Evolutionary conservation across 2,797 vertebrate species (phyloP).

Genomic region (Triplophysa bombifrons): DNA sequence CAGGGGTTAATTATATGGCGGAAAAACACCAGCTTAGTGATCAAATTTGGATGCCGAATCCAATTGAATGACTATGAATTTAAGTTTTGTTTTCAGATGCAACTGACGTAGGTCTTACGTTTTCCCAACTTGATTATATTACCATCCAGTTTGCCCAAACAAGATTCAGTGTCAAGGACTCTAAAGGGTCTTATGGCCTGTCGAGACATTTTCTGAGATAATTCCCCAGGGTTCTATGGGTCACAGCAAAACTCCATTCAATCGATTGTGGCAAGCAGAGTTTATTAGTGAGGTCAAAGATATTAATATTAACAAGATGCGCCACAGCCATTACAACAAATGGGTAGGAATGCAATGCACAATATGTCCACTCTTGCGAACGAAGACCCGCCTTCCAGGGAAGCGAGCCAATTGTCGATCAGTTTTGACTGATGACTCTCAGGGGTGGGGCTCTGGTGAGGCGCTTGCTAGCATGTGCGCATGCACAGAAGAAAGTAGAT

Average conservation of each 20-base stretch:
- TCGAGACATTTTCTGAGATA: neutral
- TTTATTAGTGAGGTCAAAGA: neutral
- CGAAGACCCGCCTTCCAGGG: no score
- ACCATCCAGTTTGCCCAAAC: neutral
- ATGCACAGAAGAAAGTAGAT: no score
- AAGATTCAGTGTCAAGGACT: neutral
- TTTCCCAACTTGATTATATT: conserved; percentile 7
- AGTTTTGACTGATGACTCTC: no score
- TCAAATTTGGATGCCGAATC: neutral
- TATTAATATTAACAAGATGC: no score
- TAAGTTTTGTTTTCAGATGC: neutral
- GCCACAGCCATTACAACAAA: no score
- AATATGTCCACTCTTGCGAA: neutral
- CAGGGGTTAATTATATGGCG: neutral
- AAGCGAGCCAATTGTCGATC: no score
- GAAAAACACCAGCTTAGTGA: neutral
- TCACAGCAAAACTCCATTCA: neutral
- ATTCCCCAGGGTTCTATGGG: neutral
- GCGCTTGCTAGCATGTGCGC: no score
- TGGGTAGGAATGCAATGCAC: no score
- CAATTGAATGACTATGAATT: neutral
- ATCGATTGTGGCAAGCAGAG: neutral
- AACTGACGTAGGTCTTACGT: neutral
- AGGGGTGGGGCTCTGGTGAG: no score
- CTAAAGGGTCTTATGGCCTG: neutral